Evolutionary conservation across 2,888 invertebrate species (phyloP), one percentile per base, ranked within the genome.

Genomic region (Thereva nobilitata): DNA sequence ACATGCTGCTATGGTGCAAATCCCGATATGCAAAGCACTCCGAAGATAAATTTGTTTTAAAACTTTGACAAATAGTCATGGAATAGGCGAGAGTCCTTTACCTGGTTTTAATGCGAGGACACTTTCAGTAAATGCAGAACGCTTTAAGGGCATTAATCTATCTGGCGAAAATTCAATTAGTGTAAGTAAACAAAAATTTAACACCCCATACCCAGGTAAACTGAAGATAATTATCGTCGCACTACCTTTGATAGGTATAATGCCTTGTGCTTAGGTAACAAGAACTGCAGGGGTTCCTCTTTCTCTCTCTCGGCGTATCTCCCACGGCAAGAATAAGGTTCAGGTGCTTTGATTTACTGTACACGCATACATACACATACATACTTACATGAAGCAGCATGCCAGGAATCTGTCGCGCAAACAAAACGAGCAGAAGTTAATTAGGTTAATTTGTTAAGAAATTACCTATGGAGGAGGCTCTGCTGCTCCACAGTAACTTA

Each of bases 181-280:
- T 49, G 61, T 61, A 61, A 61, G 50, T 49, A 50, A 61, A 61
- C 61, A 61, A 61, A 61, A 61, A 61, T 61, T 61, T 61, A 61
- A 61, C 61, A 50, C 61, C 49, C 61, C 8, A 10, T 40, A 10
- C 37, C 10, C 38, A 61, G 61, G 61, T 61, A 61, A 61, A 61
- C 50, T 50, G 41, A 23, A 40, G 49, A 50, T 50, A 50, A 61
- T 61, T 61, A 61, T 61, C 23, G 23, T 23, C 50, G 40, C 41
- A 34, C 50, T 61, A 61, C 50, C 61, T 23, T 23, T 23, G 23
- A 23, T 23, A 23, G 23, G 23, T 23, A 23, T 23, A 23, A 23
- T 23, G 23, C 23, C 23, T 23, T 23, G 23, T 23, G 23, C 23
- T 23, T 23, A 23, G 23, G 23, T 23, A 23, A 23, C 23, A 2